Evolutionary conservation across 2,797 vertebrate genomes (phyloP), one percentile per base, ranked within the genome.

Genomic region (Leptatherina wallacei): DNA sequence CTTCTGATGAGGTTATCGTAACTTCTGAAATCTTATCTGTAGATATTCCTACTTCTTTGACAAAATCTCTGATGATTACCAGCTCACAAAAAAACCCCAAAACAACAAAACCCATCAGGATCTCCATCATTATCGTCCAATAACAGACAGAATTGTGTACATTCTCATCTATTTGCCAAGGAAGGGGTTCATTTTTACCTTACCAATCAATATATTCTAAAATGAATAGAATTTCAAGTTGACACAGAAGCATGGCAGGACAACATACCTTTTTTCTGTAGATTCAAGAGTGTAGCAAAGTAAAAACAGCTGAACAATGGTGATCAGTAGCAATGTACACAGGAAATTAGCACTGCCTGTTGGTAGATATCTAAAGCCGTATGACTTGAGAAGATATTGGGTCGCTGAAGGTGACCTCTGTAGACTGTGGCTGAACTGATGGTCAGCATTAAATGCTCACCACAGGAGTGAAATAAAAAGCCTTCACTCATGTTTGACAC

Each of bases 1-100:
- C 29, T 13, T 20, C 63, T 75, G 60, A 57, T 65, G 57, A 67
- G 69, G 52, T 67, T 20, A 77, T 62, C 44, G 40, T 29, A 61
- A 32, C 51, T 29, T 51, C 32, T 56, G 32, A 68, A 71, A 67
- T 20, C 20, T 36, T 69, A 59, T 61, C 69, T 54, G 66, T 56
- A 40, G 42, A 60, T 18, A 36, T 24, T 35, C 49, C 24, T 73
- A 27, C 71, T 75, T 30, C 0, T 16, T 35, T 16, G 56, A 65
- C 22, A 38, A 54, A 47, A n/a, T 47, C 16, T 20, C 57, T 59
- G 3, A 35, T 3, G 16, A 12, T 22, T 27, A 11, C 32, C 32
- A 22, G 29, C 29, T 63, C 52, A 35, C 33, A 57, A 51, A 13
- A 61, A 27, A 27, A 27, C 24, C 24, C 24, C 24, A 61, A 75